These are phyloP conservation scores for Pelodytes ibericus DNA, from an alignment of 2,797 vertebrate genomes.

Conservation along the genomic window DNA sequence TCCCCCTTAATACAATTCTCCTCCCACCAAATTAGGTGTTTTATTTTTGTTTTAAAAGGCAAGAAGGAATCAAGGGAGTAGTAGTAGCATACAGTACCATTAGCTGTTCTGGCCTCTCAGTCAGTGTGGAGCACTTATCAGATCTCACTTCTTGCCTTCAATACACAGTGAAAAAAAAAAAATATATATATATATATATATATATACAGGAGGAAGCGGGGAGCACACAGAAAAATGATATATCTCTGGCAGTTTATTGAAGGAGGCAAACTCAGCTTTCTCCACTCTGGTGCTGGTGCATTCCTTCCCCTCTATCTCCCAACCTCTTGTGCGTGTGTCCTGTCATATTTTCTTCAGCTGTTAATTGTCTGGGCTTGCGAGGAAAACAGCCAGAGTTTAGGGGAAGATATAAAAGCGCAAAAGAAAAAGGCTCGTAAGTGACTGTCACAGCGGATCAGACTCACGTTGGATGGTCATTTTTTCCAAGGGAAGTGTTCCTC, in stretches of 20 bases:
- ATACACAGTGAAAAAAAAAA: slow-evolving; percentile 62
- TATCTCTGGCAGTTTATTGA: slow-evolving; percentile 65
- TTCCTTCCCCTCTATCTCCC: slow-evolving; percentile 73
- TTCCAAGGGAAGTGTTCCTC: slow-evolving; percentile 78
- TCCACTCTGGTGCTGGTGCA: slow-evolving; percentile 65
- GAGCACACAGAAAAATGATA: slow-evolving; percentile 32
- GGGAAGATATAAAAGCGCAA: slow-evolving; percentile 33
- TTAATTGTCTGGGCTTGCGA: slow-evolving; percentile 83
- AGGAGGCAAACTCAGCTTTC: slow-evolving; percentile 67
- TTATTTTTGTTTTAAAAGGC: slow-evolving; percentile 33
- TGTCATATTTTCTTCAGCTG: slow-evolving; percentile 88
- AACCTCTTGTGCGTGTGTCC: slow-evolving; percentile 77
- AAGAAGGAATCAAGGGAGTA: slow-evolving; percentile 91
- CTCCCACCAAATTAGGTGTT: slow-evolving; percentile 45
- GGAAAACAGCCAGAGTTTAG: slow-evolving; percentile 82
- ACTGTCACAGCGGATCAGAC: slow-evolving; percentile 87
- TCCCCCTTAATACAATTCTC: slow-evolving; percentile 27
- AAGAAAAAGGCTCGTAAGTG: slow-evolving; percentile 86
- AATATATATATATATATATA: slow-evolving; percentile 48
- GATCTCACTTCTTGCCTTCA: slow-evolving; percentile 78
- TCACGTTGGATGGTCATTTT: slow-evolving; percentile 76
- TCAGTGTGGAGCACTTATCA: slow-evolving; percentile 78
- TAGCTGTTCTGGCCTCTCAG: slow-evolving; percentile 82
- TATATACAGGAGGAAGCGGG: slow-evolving; percentile 42
- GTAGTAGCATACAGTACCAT: slow-evolving; percentile 96